Base-by-base conservation (phyloP, 1,140 invertebrate species). In the Carcinoscorpius rotundicauda region DNA sequence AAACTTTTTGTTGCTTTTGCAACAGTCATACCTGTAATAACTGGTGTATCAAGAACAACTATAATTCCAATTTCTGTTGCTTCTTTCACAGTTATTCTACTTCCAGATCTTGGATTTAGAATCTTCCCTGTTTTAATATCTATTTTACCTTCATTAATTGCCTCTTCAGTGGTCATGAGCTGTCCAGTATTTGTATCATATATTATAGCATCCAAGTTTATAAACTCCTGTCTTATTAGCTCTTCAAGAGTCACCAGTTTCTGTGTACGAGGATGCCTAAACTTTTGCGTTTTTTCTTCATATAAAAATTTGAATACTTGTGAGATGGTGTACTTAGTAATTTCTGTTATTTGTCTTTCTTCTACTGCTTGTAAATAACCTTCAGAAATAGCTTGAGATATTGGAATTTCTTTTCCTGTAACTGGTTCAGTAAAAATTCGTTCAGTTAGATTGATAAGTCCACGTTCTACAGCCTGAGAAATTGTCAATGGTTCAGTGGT, bases 61-160 rank as follows among this genome's bases (percentile, higher is more conserved):
- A 94, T 74, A 0, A 94, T 78, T 10, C 93, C 93, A 73, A 91
- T 78, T 76, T 94, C 91, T 4, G 90, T 84, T 60, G 91, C 93
- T 70, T 94, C 85, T 52, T 78, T 77, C 6, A 86, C 71, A 29
- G 78, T 80, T 5, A 86, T 76, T 51, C 80, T 74, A 73, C 79
- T 78, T 6, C 78, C 79, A 65, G 76, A 75, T 66, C 82, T 79
- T 8, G 71, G 68, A 73, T 87, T 84, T 59, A 74, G 70, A 56
- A 78, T 78, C 65, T 87, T 80, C 70, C 87, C 88, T 62, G 85
- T 86, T 70, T 85, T 82, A 64, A 87, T 81, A 78, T 95, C 87
- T 69, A 95, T 81, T 73, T 87, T 73, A 60, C 87, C 86, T 71
- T 80, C 83, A 58, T 85, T 78, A 4, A 92, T 72, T 10, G 87